A percentile compares a stretch with the other conserved stretches of the same genome.
phyloP scores from a whole-genome alignment of 1,140 invertebrate genomes.

The Octopus sinensis region DNA sequence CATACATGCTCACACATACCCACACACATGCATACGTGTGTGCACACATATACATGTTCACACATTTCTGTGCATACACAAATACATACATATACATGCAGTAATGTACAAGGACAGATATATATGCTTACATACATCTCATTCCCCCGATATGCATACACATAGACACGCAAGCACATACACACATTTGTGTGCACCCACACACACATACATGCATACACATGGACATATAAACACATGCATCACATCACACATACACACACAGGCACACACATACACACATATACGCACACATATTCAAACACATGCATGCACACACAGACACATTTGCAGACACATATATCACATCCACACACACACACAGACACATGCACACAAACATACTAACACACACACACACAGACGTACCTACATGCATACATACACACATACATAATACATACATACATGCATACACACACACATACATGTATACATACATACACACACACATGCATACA shows the following conservation, averaged over 20 bases:
- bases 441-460: constrained; percentile 4
- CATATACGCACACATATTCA: background rate
- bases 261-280: constrained; percentile 8
- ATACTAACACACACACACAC: background rate
- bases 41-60: background rate
- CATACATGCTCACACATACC: no score
- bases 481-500: background rate
- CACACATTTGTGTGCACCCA: background rate
- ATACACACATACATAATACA: no score
- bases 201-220: background rate
- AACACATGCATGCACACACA: background rate
- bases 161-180: background rate
- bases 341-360: background rate
- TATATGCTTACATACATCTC: constrained; percentile 12
- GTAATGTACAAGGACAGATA: constrained; percentile 1
- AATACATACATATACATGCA: background rate
- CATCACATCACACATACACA: background rate
- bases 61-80: no score
- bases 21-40: no score
- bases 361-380: no score
- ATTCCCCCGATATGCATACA: background rate
- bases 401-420: no score
- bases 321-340: background rate
- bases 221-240: background rate
- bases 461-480: background rate